These are phyloP conservation scores for Oreotrochilus melanogaster DNA, from an alignment of 2,113 vertebrate genomes.

Conservation along the genomic window DNA sequence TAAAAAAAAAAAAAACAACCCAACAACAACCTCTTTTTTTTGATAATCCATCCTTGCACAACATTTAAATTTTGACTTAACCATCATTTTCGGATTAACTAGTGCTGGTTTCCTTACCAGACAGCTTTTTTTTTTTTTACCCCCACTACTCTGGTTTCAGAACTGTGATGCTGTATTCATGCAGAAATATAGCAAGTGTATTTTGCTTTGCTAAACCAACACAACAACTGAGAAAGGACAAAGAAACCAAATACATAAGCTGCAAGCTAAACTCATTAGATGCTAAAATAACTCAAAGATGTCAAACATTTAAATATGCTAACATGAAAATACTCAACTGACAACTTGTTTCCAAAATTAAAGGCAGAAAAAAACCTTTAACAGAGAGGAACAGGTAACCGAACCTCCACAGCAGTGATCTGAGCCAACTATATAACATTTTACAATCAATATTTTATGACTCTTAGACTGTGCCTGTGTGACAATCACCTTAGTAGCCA, in stretches of 20 bases:
- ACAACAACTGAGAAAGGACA: neutral
- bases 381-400: neutral
- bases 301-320: neutral
- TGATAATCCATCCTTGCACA: neutral
- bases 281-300: neutral
- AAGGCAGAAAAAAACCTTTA: neutral
- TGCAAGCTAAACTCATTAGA: neutral
- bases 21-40: neutral
- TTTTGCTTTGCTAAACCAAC: neutral
- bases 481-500: neutral
- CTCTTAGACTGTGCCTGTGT: neutral
- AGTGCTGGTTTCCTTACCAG: neutral
- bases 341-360: neutral
- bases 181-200: neutral
- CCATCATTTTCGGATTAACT: neutral
- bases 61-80: neutral
- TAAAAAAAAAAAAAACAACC: neutral
- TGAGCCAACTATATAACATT: accelerated
- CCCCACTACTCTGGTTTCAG: neutral
- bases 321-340: neutral
- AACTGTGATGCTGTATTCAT: neutral
- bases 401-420: neutral
- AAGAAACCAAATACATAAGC: neutral
- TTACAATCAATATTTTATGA: neutral
- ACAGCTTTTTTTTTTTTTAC: neutral